Evolutionary conservation across 1,140 invertebrate genomes (phyloP).

Genomic region (Drosophila littoralis): DNA sequence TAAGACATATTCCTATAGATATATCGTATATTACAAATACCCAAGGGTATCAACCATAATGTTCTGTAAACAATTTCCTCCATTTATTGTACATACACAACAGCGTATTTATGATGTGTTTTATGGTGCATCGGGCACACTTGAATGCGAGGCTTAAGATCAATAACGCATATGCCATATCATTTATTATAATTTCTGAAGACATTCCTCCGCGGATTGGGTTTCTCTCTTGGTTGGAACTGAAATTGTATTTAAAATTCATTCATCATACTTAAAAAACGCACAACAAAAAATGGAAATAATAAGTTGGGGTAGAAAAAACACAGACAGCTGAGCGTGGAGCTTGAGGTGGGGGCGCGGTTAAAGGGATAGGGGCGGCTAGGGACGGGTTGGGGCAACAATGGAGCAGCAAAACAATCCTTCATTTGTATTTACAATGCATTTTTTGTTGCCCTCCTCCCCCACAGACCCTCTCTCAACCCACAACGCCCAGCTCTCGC

Average conservation of each 20-base stretch:
- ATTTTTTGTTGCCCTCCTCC: constrained; percentile 26
- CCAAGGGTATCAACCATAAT: too few relatives aligned
- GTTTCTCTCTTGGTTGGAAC: constrained; percentile 22
- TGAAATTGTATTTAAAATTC: constrained; percentile 77
- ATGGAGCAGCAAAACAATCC: constrained; percentile 53
- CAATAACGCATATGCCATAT: constrained; percentile 37
- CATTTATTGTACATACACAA: too few relatives aligned
- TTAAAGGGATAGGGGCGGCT: constrained; percentile 1
- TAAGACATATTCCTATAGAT: too few relatives aligned
- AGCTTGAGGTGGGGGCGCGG: not conserved
- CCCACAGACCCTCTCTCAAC: not conserved
- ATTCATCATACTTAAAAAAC: constrained; percentile 74
- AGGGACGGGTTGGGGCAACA: constrained; percentile 5
- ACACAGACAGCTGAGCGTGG: not conserved
- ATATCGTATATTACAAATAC: too few relatives aligned
- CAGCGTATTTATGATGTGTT: too few relatives aligned
- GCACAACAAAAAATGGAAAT: constrained; percentile 3
- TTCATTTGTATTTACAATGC: constrained; percentile 71
- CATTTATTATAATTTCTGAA: constrained; percentile 38
- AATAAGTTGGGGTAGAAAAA: constrained; percentile 14
- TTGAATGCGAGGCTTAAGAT: constrained; percentile 5
- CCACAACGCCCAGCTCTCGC: constrained; percentile 10
- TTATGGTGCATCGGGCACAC: too few relatives aligned
- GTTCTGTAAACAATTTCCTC: too few relatives aligned
- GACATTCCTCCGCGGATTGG: too few relatives aligned